These are phyloP conservation scores for Eulemur mongoz DNA, from an alignment of 2,797 vertebrate genomes.

Conservation along the genomic window DNA sequence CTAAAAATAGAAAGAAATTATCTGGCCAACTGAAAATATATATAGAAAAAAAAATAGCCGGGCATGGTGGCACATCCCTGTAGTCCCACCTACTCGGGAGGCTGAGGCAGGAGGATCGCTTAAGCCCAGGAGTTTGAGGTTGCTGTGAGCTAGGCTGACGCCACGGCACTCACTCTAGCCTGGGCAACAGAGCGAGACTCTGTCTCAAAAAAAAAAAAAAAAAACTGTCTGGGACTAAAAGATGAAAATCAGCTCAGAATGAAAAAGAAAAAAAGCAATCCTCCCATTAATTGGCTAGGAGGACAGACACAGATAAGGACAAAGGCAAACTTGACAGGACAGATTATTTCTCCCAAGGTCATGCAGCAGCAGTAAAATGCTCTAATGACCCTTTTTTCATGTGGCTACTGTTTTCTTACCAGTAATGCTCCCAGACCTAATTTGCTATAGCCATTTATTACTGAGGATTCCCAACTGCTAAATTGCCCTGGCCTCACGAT, in stretches of 20 bases:
- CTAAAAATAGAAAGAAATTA: too few species aligned
- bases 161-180: too few species aligned
- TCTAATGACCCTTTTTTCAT: background rate
- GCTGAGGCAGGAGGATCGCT: too few species aligned
- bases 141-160: too few species aligned
- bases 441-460: background rate
- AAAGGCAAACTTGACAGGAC: background rate
- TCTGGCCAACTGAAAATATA: too few species aligned
- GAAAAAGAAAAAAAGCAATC: background rate
- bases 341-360: background rate
- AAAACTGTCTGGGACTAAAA: background rate
- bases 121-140: too few species aligned
- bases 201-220: background rate
- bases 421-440: background rate
- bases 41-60: too few species aligned
- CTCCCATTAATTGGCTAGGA: background rate
- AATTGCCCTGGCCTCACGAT: background rate
- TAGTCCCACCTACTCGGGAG: too few species aligned
- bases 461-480: background rate
- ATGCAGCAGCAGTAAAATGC: background rate
- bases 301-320: background rate
- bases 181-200: too few species aligned
- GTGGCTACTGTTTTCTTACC: background rate
- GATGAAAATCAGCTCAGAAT: background rate
- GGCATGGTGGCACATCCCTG: too few species aligned